phyloP scores from a whole-genome alignment of 2,113 vertebrate genomes.

The Scortum barcoo region DNA sequence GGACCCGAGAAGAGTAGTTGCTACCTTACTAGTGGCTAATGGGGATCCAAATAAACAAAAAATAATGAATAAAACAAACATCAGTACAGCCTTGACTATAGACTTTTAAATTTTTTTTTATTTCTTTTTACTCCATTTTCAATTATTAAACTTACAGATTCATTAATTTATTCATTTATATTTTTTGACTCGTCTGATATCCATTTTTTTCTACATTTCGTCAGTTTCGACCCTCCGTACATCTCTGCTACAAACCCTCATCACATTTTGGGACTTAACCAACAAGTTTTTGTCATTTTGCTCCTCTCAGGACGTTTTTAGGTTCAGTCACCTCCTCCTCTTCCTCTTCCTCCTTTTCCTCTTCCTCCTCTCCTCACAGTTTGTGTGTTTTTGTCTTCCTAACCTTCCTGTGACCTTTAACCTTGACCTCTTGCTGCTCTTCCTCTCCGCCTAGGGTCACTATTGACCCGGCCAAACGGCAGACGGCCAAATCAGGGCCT shows the following conservation, averaged over 20 bases:
- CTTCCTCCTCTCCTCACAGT: constrained; percentile 34
- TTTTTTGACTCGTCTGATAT: not conserved
- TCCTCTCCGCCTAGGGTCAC: constrained; percentile 85
- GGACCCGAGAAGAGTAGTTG: too few relatives aligned
- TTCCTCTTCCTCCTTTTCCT: not conserved
- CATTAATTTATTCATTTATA: not conserved
- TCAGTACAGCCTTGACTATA: too few relatives aligned
- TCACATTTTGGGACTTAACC: constrained; percentile 36
- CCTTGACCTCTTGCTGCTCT: constrained; percentile 76
- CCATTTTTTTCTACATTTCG: constrained; percentile 3
- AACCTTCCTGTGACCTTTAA: constrained; percentile 74
- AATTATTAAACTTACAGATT: not conserved
- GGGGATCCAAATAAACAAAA: too few relatives aligned
- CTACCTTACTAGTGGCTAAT: too few relatives aligned
- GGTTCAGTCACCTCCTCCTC: constrained; percentile 30
- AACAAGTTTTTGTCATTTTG: constrained; percentile 18
- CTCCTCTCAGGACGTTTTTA: too few relatives aligned
- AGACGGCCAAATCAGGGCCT: constrained; percentile 85
- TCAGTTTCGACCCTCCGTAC: constrained; percentile 11
- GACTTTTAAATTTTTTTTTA: not conserved
- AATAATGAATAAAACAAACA: too few relatives aligned
- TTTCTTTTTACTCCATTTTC: not conserved
- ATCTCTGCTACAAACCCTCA: not conserved
- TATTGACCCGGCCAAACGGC: constrained; percentile 88
- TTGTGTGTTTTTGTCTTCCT: constrained; percentile 74